Percentiles rank a stretch among this genome's conserved stretches.
phyloP scores from a whole-genome alignment of 1,140 invertebrate species.

The Drosophila nannoptera region DNA sequence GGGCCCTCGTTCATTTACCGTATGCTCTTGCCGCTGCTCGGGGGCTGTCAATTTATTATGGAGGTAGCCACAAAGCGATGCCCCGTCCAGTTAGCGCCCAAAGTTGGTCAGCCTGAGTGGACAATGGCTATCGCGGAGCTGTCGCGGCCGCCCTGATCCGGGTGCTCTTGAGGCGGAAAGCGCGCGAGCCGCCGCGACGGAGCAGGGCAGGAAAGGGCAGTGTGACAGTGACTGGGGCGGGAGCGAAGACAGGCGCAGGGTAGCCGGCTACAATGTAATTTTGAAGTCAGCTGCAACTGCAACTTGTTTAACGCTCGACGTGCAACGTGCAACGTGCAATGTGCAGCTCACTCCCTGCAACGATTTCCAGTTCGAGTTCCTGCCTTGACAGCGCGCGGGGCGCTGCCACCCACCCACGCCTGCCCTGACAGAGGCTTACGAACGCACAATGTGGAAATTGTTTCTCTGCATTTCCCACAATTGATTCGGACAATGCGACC shows the following conservation, averaged over 20 bases:
- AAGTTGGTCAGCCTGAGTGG: slow-evolving; percentile 29
- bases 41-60: slow-evolving; percentile 44
- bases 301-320: slow-evolving; percentile 46
- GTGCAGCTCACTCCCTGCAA: slow-evolving; percentile 32
- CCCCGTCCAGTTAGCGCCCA: slow-evolving; percentile 28
- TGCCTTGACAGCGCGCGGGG: slow-evolving; percentile 68
- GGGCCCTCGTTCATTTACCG: slow-evolving; percentile 29
- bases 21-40: slow-evolving; percentile 16
- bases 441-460: slow-evolving; percentile 48
- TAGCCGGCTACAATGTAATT: slow-evolving; percentile 41
- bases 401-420: slow-evolving; percentile 64
- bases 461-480: slow-evolving; percentile 72
- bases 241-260: slow-evolving; percentile 18
- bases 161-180: slow-evolving; percentile 49
- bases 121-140: slow-evolving; percentile 44
- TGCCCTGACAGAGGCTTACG: slow-evolving; percentile 20
- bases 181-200: not conserved
- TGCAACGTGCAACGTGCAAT: slow-evolving; percentile 26
- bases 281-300: slow-evolving; percentile 32
- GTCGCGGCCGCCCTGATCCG: slow-evolving; percentile 41
- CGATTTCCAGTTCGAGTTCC: slow-evolving; percentile 71
- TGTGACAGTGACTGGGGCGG: slow-evolving; percentile 7
- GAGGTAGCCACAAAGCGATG: slow-evolving; percentile 14
- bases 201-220: not conserved
- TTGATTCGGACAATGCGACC: slow-evolving; percentile 72